phyloP scores from a whole-genome alignment of 2,888 invertebrate genomes.

The Beris chalybata region DNA sequence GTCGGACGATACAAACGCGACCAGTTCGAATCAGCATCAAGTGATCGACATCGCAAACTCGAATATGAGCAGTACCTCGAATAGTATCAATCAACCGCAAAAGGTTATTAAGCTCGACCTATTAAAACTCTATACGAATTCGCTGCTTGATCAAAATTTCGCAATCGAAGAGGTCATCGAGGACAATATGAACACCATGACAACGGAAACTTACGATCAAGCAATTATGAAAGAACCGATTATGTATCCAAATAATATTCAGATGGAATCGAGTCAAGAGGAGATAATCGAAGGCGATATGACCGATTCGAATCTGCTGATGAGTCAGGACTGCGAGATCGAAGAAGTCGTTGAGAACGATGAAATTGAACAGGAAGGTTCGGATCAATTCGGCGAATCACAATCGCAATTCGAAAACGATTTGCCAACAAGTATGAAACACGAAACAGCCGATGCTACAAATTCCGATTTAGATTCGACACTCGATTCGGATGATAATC shows the following conservation, averaged over 20 bases:
- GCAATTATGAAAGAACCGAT: slow-evolving; percentile 19
- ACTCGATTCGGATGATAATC: slow-evolving; percentile 19
- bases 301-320: slow-evolving; percentile 17
- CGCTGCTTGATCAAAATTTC: slow-evolving; percentile 23
- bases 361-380: slow-evolving; percentile 8
- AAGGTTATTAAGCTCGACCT: slow-evolving; percentile 23
- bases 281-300: slow-evolving; percentile 24
- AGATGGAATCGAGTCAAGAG: slow-evolving; percentile 18
- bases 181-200: slow-evolving; percentile 25
- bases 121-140: slow-evolving; percentile 20
- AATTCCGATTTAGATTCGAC: not conserved
- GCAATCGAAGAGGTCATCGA: slow-evolving; percentile 27
- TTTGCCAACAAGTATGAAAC: not conserved
- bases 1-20: slow-evolving; percentile 19
- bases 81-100: slow-evolving; percentile 7
- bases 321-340: slow-evolving; percentile 11
- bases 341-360: slow-evolving; percentile 23
- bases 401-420: slow-evolving; percentile 14
- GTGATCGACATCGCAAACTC: slow-evolving; percentile 4
- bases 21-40: slow-evolving; percentile 14
- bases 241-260: slow-evolving; percentile 21
- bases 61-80: not conserved
- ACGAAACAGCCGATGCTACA: not conserved
- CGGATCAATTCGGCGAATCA: slow-evolving; percentile 17
- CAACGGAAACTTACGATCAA: slow-evolving; percentile 13